These are phyloP conservation scores for Agrilus cyanescens DNA, from an alignment of 2,888 invertebrate species.

Conservation along the genomic window DNA sequence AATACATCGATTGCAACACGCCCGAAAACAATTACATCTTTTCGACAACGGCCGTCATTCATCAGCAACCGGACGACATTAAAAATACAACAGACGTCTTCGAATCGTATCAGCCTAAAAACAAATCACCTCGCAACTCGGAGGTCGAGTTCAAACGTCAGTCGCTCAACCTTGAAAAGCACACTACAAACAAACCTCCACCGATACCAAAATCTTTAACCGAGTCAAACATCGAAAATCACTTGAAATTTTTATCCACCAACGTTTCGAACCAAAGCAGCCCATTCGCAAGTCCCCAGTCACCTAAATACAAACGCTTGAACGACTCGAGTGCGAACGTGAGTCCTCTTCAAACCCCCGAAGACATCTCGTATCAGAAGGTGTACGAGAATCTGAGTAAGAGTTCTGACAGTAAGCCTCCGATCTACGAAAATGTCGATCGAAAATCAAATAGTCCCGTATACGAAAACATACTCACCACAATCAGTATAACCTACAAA, in stretches of 20 bases:
- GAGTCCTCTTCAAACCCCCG: constrained; percentile 17
- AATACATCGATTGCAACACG: constrained; percentile 71
- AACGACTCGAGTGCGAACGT: constrained; percentile 29
- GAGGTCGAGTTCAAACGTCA: constrained; percentile 26
- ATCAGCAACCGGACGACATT: constrained; percentile 15
- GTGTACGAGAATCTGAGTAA: constrained; percentile 28
- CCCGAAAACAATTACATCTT: constrained; percentile 45
- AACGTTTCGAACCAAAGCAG: constrained; percentile 20
- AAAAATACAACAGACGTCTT: constrained; percentile 2
- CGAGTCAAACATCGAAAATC: constrained; percentile 26
- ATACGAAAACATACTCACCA: constrained; percentile 46
- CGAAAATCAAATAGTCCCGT: constrained; percentile 38
- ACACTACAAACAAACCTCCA: constrained; percentile 5
- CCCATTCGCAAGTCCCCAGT: constrained; percentile 27
- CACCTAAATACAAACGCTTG: constrained; percentile 30
- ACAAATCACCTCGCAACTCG: constrained; percentile 32
- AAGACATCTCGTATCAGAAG: constrained; percentile 40
- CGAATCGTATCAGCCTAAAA: constrained; percentile 31
- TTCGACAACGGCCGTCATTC: constrained; percentile 31
- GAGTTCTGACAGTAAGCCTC: constrained; percentile 1
- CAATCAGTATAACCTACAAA: constrained; percentile 60
- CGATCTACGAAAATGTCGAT: constrained; percentile 8
- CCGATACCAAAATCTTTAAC: constrained; percentile 29
- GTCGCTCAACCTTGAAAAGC: constrained; percentile 28
- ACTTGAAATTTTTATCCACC: constrained; percentile 12